Base-by-base conservation (phyloP, 2,888 invertebrate species). In the Seladonia tumulorum region DNA sequence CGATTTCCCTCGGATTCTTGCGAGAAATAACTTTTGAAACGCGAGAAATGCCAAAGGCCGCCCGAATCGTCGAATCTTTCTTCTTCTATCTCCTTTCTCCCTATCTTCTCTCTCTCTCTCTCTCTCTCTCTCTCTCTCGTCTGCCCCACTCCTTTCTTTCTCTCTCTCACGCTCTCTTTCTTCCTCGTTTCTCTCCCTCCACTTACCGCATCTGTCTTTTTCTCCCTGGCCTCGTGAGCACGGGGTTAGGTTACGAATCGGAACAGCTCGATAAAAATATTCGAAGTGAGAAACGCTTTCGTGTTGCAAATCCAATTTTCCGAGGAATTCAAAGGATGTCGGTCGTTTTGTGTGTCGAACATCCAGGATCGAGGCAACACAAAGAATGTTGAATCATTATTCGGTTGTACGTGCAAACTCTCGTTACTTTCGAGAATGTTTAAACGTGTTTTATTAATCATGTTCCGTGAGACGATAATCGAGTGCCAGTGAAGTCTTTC, bases 41-140 rank as follows among this genome's bases (percentile, higher is more conserved):
- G 79, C 60, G 83, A 87, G 83, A 83, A 83, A 87, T 87, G 81
- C 87, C 87, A 83, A 81, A 87, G 86, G 82, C 78, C 86, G 72
- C 75, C 53, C 80, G 57, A 86, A 86, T 82, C 77, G 71, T 68
- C 79, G 79, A 79, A 68, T 86, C 75, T 80, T n/a, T 63, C 57
- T 72, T 29, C 63, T 35, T 77, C n/a, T 47, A 60, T 73, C n/a
- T 5, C 35, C 39, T 45, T 45, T 68, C 39, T 63, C 35, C 8
- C 0, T 10, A 5, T 35, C 66, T 66, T 18, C 16, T 63, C 63
- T 63, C 35, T 7, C 29, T 63, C 7, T 16, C 29, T 16, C 16
- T 22, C 35, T 68, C 10, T 22, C 10, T 22, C 22, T 39, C 68
- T 12, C 3, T 39, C 35, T 39, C 29, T 16, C 7, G 25, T 29